Evolutionary conservation across 2,113 vertebrate genomes (phyloP), one percentile per base, ranked within the genome.

Genomic region (Pseudopodoces humilis): DNA sequence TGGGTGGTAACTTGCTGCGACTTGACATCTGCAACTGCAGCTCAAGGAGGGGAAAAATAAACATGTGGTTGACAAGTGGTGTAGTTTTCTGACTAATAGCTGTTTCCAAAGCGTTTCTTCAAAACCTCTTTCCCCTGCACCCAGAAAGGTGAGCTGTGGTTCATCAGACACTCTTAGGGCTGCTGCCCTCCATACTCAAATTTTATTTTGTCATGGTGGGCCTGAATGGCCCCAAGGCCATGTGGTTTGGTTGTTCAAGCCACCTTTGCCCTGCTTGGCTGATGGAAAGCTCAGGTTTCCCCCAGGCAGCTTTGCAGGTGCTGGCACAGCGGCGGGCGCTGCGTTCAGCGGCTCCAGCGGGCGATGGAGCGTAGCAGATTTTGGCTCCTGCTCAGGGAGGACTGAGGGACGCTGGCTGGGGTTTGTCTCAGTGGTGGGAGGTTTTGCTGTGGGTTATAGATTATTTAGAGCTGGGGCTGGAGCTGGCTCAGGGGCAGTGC

Each of bases 331-430:
- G 2, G 72, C 2, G 2, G 58, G 1, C 0, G 1, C 77, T 59
- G 7, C 5, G 16, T n/a, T 53, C 1, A 1, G 71, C 1, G 0
- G 56, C 70, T 68, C 6, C 59, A 17, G 35, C 58, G 10, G 41
- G 21, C 70, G 64, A 5, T 0, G 11, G 37, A 67, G 43, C 0
- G 0, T 1, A 20, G 67, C 43, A 59, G 55, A 30, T 60, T 64
- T 81, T 77, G 74, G 60, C 69, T 64, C 9, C 33, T 4, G 9
- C 44, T 69, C 1, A 1, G 49, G 53, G 27, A 72, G 23, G 20
- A 9, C 41, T 43, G 83, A 55, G 30, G 1, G 1, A 59, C 71
- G 62, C n/a, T 69, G 59, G 13, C 46, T 72, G 53, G 41, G 46
- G 39, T 71, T 75, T 46, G 12, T 47, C 60, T 74, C 0, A 0